A percentile compares a stretch with the other conserved stretches of the same genome.
Conservation (phyloP, 2,888 invertebrate genomes). For the Pteria penguin region DNA sequence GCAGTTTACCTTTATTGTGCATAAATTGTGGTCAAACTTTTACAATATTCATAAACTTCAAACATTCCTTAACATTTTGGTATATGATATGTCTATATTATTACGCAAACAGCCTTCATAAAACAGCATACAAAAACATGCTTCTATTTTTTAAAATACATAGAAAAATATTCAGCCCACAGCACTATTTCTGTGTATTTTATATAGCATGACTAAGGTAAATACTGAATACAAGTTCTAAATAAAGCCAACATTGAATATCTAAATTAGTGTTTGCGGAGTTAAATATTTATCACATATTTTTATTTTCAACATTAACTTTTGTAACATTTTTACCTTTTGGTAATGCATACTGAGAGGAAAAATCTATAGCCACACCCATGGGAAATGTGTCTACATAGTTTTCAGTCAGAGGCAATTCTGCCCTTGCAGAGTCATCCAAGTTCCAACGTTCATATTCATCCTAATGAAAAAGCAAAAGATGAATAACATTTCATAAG, state of each 20-base stretch:
- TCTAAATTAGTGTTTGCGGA: neutral
- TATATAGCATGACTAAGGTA: too few relatives aligned
- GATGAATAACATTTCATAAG: neutral
- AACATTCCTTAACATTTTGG: too few relatives aligned
- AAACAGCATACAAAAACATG: too few relatives aligned
- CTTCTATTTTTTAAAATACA: too few relatives aligned
- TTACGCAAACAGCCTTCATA: too few relatives aligned
- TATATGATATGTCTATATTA: too few relatives aligned
- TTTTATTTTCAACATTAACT: neutral
- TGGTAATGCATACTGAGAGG: slow-evolving; percentile 82
- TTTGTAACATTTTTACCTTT: slow-evolving; percentile 64
- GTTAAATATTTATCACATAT: neutral
- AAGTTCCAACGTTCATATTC: slow-evolving; percentile 91
- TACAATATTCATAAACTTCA: too few relatives aligned
- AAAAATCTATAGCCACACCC: slow-evolving; percentile 88
- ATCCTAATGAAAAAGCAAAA: slow-evolving; percentile 52
- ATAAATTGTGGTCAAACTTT: too few relatives aligned
- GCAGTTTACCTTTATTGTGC: too few relatives aligned
- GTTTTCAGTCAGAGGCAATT: slow-evolving; percentile 88
- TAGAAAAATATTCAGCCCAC: too few relatives aligned
- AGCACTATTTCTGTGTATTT: too few relatives aligned
- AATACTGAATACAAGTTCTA: neutral
- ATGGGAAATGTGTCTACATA: slow-evolving; percentile 89
- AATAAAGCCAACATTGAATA: neutral
- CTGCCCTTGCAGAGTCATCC: slow-evolving; percentile 89